These are phyloP conservation scores for Deroplatys truncata DNA, from an alignment of 2,888 invertebrate genomes.

Conservation along the genomic window DNA sequence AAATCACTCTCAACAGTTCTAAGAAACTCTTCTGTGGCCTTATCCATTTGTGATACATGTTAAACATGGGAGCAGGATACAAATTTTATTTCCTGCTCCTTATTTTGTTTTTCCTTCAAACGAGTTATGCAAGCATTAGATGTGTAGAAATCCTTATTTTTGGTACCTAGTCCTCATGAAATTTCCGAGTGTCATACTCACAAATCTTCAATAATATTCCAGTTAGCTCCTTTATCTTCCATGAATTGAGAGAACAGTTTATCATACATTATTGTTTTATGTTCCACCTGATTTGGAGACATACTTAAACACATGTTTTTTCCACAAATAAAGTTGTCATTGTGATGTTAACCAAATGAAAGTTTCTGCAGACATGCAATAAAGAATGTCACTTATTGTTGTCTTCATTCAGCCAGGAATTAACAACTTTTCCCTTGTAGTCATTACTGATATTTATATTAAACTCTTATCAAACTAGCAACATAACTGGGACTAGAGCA, in stretches of 20 bases:
- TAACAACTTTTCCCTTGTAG: too few relatives aligned
- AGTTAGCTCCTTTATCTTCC: neutral
- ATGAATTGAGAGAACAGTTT: neutral
- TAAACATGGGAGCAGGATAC: neutral
- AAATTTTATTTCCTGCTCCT: neutral
- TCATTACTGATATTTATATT: too few relatives aligned
- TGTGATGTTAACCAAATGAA: too few relatives aligned
- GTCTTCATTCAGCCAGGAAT: too few relatives aligned
- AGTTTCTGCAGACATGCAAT: too few relatives aligned
- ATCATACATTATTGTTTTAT: neutral
- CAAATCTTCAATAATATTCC: neutral
- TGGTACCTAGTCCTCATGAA: neutral
- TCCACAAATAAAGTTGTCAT: too few relatives aligned
- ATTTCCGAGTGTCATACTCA: neutral
- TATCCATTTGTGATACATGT: neutral
- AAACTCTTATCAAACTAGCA: too few relatives aligned
- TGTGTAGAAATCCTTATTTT: neutral
- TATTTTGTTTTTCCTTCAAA: neutral
- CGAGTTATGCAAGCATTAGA: neutral
- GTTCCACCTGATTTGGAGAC: too few relatives aligned
- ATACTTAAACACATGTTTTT: too few relatives aligned
- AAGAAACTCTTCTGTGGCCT: neutral
- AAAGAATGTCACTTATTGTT: too few relatives aligned
- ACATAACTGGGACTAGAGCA: too few relatives aligned
- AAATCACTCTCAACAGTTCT: neutral